These are phyloP conservation scores for Torymus auratus DNA, from an alignment of 2,888 invertebrate species.

Conservation along the genomic window DNA sequence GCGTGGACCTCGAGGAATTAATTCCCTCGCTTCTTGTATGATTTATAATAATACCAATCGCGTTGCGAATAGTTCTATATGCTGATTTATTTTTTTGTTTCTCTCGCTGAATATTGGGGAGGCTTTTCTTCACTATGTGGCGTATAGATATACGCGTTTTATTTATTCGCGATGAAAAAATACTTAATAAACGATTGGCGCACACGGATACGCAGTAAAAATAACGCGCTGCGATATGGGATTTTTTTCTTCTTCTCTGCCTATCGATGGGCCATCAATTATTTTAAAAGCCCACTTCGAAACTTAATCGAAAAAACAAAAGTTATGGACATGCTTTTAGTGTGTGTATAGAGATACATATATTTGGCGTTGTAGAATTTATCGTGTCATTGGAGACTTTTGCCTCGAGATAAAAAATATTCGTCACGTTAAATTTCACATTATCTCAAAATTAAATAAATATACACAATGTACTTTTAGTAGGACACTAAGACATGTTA, in stretches of 20 bases:
- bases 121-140: background rate
- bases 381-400: too few species aligned
- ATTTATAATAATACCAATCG: constrained; percentile 15
- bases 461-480: too few species aligned
- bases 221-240: background rate
- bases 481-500: too few species aligned
- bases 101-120: background rate
- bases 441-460: too few species aligned
- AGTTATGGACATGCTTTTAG: too few species aligned
- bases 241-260: constrained; percentile 20
- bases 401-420: too few species aligned
- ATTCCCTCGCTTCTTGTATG: constrained; percentile 23
- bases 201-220: background rate
- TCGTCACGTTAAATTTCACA: too few species aligned
- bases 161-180: background rate
- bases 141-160: constrained; percentile 1
- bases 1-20: constrained; percentile 18
- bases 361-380: too few species aligned
- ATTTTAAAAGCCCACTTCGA: constrained; percentile 24
- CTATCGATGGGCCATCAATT: constrained; percentile 8
- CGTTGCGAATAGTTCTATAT: constrained; percentile 7
- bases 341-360: too few species aligned
- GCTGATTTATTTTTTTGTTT: background rate
- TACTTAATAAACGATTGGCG: constrained; percentile 1
- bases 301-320: background rate